Conservation (phyloP, 2,113 vertebrate species). For the Proterorhinus semilunaris region DNA sequence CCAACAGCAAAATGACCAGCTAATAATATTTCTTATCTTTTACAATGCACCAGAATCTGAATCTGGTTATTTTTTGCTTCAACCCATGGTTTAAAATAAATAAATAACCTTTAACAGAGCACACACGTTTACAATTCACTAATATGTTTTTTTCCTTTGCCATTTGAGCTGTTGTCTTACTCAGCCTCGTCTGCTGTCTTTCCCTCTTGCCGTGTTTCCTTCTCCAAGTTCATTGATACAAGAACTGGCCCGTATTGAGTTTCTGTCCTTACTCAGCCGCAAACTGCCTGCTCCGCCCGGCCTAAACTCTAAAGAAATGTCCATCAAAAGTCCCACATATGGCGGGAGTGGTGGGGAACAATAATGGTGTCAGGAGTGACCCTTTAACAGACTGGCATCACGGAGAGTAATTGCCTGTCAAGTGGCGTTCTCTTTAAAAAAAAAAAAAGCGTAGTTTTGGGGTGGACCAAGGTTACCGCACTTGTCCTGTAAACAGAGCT, state of each 20-base stretch:
- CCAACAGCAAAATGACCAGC: too few relatives aligned
- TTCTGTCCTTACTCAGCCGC: conserved; percentile 59
- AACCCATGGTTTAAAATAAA: too few relatives aligned
- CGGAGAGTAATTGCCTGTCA: conserved; percentile 75
- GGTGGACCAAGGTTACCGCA: conserved; percentile 51
- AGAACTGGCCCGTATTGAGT: conserved; percentile 58
- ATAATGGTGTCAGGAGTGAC: conserved; percentile 63
- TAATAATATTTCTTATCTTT: too few relatives aligned
- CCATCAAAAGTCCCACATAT: conserved; percentile 54
- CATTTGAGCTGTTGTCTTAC: conserved; percentile 37
- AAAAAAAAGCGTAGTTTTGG: conserved; percentile 58
- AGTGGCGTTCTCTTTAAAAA: conserved; percentile 58
- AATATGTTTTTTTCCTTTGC: conserved; percentile 5
- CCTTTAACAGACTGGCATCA: conserved; percentile 62
- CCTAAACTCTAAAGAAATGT: conserved; percentile 65
- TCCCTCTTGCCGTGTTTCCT: conserved; percentile 21
- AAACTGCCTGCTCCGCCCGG: conserved; percentile 40
- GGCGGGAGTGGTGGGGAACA: conserved; percentile 45
- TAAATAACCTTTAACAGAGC: not conserved
- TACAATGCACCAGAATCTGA: too few relatives aligned
- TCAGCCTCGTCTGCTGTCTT: conserved; percentile 14
- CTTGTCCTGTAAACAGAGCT: conserved; percentile 49
- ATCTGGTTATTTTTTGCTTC: too few relatives aligned
- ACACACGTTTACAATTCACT: not conserved
- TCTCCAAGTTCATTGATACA: conserved; percentile 49